Evolutionary conservation across 2,113 vertebrate species (phyloP).

Genomic region (Ictalurus punctatus): DNA sequence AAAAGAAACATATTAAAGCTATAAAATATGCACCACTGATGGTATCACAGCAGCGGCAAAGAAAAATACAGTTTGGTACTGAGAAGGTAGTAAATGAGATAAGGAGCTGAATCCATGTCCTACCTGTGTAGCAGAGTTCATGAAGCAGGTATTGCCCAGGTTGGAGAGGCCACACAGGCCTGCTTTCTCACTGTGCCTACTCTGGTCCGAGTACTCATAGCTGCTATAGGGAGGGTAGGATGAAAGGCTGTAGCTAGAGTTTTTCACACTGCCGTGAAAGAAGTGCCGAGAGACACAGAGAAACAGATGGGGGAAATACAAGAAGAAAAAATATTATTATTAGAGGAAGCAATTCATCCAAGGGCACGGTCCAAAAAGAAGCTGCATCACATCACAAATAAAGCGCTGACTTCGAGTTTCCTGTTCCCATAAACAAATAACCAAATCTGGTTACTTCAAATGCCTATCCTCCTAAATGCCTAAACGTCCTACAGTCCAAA

Average conservation of each 20-base stretch:
- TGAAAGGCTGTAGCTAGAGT: constrained; percentile 93
- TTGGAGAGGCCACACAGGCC: constrained; percentile 97
- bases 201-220: constrained; percentile 93
- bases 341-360: neutral
- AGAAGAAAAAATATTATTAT: constrained; percentile 2
- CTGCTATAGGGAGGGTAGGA: constrained; percentile 93
- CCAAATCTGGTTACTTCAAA: neutral
- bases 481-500: neutral
- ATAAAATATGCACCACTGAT: neutral
- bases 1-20: neutral
- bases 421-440: neutral
- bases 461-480: neutral
- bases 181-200: constrained; percentile 87
- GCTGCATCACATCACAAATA: constrained; percentile 8
- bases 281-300: neutral
- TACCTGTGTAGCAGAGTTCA: constrained; percentile 99
- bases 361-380: constrained; percentile 3
- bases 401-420: neutral
- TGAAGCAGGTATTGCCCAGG: constrained; percentile 99
- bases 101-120: neutral
- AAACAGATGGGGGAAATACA: constrained; percentile 16
- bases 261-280: constrained; percentile 88
- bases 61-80: neutral
- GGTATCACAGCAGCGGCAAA: neutral
- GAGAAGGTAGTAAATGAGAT: neutral